Conservation (phyloP, 2,888 invertebrate genomes). For the Teinopalpus imperialis region DNA sequence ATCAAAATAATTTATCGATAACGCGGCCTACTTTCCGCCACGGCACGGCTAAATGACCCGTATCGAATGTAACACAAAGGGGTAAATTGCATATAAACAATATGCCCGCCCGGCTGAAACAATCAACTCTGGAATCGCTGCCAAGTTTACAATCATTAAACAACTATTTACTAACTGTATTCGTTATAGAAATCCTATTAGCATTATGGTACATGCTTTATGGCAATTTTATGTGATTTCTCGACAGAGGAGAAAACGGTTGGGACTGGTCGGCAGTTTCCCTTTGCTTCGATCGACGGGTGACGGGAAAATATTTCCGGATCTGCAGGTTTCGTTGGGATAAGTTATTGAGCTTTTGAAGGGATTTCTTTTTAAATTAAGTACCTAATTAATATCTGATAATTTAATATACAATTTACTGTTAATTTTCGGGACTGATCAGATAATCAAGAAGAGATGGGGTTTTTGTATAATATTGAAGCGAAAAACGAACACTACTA, state of each 20-base stretch:
- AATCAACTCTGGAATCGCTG: slow-evolving; percentile 17
- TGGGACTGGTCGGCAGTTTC: background rate
- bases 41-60: slow-evolving; percentile 22
- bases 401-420: too few relatives aligned
- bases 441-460: too few relatives aligned
- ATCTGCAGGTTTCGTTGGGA: background rate
- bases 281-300: background rate
- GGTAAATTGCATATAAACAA: slow-evolving; percentile 26
- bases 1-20: slow-evolving; percentile 21
- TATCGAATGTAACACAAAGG: slow-evolving; percentile 26
- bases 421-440: too few relatives aligned
- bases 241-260: background rate
- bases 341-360: background rate
- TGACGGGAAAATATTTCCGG: background rate
- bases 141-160: slow-evolving; percentile 27
- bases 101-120: slow-evolving; percentile 17
- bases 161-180: slow-evolving; percentile 25
- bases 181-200: slow-evolving; percentile 12
- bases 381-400: too few relatives aligned
- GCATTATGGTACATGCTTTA: background rate
- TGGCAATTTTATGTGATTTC: background rate
- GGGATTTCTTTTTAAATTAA: too few relatives aligned
- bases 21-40: slow-evolving; percentile 13
- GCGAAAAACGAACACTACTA: too few relatives aligned
- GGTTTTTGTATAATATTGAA: too few relatives aligned